Percentiles rank a stretch among this genome's conserved stretches.
Evolutionary conservation across 2,113 vertebrate genomes (phyloP).

Genomic region (Physeter macrocephalus): DNA sequence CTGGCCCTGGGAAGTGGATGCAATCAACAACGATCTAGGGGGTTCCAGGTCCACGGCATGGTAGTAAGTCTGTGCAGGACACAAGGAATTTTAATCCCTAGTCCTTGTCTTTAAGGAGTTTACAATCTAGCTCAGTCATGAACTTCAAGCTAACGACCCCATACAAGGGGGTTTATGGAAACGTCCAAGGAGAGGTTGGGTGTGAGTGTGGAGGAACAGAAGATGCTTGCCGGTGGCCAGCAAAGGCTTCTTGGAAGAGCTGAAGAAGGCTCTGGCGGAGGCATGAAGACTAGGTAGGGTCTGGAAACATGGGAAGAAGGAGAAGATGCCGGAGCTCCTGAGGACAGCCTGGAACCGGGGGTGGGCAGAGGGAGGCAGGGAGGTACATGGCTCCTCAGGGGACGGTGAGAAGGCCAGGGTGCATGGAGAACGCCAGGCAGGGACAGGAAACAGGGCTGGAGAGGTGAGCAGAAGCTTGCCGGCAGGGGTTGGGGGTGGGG

Average conservation of each 20-base stretch:
- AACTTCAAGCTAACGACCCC: not conserved
- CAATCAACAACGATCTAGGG: not conserved
- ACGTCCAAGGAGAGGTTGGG: not conserved
- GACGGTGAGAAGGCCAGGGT: not conserved
- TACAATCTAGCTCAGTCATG: not conserved
- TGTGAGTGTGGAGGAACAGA: not conserved
- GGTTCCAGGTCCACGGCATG: not conserved
- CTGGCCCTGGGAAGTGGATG: not conserved
- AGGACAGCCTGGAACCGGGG: not conserved
- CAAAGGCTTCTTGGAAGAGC: not conserved
- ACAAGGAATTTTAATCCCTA: not conserved
- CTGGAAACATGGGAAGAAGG: not conserved
- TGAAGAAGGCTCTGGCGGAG: not conserved
- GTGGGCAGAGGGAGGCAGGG: not conserved
- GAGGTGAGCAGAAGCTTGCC: not conserved
- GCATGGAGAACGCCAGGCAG: not conserved
- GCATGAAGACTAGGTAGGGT: not conserved
- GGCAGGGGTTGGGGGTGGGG: not conserved
- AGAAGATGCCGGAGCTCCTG: not conserved
- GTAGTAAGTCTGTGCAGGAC: not conserved
- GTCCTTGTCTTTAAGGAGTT: not conserved
- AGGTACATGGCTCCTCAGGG: not conserved
- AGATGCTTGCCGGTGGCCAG: not conserved
- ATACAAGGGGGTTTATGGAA: not conserved
- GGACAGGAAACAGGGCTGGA: no score